Evolutionary conservation across 92 coral and sea anemone genomes (phyloP), one percentile per base, ranked within the genome.

Genomic region (Muricea muricata): DNA sequence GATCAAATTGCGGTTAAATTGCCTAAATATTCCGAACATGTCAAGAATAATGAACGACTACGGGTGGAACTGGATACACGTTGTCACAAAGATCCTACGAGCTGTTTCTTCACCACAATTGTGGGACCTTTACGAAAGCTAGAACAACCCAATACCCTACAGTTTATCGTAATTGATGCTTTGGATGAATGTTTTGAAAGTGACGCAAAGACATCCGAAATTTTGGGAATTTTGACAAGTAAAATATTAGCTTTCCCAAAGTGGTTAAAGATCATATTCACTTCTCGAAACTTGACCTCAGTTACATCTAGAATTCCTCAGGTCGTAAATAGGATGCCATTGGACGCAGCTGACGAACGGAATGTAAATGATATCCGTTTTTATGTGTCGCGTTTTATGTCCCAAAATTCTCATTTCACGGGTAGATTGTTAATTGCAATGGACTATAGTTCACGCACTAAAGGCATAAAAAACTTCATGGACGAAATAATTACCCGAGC

Each of bases 151-250:
- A 70, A 77, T 56, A 37, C 50, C 48, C 50, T 47, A 7, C 45
- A 32, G 26, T 93, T 84, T 80, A 82, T 93, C 15, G 32, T 91
- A 0, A 71, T 93, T 12, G 97, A 93, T 77, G 97, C 93, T 35
- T 80, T 93, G 41, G 97, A 93, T 32, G 97, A 93, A 85, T 93
- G 97, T 60, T 35, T 78, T 28, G 79, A 75, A 14, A 21, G 80
- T 7, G 88, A 85, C 20, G 21, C 67, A 30, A 34, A 20, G 18
- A 81, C 46, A 21, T 71, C 70, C 10, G 86, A 71, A 65, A 87
- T 93, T 29, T 67, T 87, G 0, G 87, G 87, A 3, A 55, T 93
- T 37, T 75, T 93, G 5, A 24, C n/a, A n/a, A 74, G 77, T 29
- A 91, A 66, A n/a, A n/a, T n/a, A n/a, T n/a, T n/a, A n/a, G n/a